A percentile compares a stretch with the other conserved stretches of the same genome.
phyloP scores from a whole-genome alignment of 2,797 vertebrate species.

The Picus viridis region DNA sequence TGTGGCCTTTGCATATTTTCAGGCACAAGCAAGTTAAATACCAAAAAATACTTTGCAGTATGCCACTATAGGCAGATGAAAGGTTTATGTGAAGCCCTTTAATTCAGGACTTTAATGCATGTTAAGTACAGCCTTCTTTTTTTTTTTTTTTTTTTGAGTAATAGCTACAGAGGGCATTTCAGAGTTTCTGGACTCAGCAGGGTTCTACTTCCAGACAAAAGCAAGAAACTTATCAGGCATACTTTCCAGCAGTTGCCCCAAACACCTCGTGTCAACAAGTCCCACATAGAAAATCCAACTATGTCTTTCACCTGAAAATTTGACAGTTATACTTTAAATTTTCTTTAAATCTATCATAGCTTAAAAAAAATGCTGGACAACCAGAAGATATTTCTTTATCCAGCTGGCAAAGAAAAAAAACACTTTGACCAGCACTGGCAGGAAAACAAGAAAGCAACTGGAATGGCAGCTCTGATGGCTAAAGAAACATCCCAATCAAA shows the following conservation, averaged over 20 bases:
- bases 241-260: neutral
- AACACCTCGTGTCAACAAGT: neutral
- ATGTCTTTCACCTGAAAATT: slow-evolving; percentile 13
- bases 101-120: neutral
- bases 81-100: neutral
- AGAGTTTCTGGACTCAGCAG: slow-evolving; percentile 1
- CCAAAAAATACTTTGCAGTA: slow-evolving; percentile 58
- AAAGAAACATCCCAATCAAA: slow-evolving; percentile 31
- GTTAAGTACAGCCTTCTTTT: neutral
- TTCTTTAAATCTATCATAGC: neutral
- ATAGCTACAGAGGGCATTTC: neutral
- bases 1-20: slow-evolving; percentile 64
- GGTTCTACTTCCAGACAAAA: slow-evolving; percentile 3
- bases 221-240: neutral
- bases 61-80: slow-evolving; percentile 22
- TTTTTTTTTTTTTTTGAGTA: neutral
- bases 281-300: neutral
- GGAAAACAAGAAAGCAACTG: slow-evolving; percentile 22
- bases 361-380: slow-evolving; percentile 18
- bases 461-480: neutral
- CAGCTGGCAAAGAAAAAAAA: slow-evolving; percentile 11
- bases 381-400: slow-evolving; percentile 11
- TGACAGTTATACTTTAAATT: neutral
- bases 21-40: slow-evolving; percentile 57
- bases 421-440: slow-evolving; percentile 9